Percentiles rank a stretch among this genome's conserved stretches.
These are phyloP conservation scores for Polydrusus pterygomalis DNA, from an alignment of 2,888 invertebrate genomes.

Conservation along the genomic window DNA sequence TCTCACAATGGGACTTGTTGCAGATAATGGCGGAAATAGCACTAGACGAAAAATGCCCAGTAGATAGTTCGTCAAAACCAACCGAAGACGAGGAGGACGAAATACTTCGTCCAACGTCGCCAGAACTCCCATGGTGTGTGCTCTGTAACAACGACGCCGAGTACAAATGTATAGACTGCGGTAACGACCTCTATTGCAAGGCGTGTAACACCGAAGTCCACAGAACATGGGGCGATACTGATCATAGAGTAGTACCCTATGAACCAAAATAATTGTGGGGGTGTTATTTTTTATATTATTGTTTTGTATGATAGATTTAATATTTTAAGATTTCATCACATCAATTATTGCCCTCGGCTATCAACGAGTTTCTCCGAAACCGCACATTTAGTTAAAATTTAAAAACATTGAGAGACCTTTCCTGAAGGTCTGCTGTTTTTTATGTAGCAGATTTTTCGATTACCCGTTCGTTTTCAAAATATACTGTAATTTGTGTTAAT, in stretches of 20 bases:
- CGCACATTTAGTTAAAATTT: too few relatives aligned
- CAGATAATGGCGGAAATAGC: slow-evolving; percentile 73
- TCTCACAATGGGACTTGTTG: slow-evolving; percentile 36
- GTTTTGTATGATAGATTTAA: too few relatives aligned
- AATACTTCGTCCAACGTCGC: slow-evolving; percentile 58
- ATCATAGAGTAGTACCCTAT: slow-evolving; percentile 67
- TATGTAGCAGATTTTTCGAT: too few relatives aligned
- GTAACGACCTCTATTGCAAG: slow-evolving; percentile 86
- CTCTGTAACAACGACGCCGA: slow-evolving; percentile 89
- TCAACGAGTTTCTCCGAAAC: too few relatives aligned
- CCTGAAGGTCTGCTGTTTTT: too few relatives aligned
- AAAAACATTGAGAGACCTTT: too few relatives aligned
- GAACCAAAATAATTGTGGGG: slow-evolving; percentile 50
- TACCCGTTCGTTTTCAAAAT: too few relatives aligned
- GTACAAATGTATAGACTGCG: slow-evolving; percentile 84
- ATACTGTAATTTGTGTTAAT: too few relatives aligned
- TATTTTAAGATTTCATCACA: too few relatives aligned
- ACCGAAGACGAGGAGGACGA: slow-evolving; percentile 54
- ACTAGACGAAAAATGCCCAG: slow-evolving; percentile 70
- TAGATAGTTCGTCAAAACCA: slow-evolving; percentile 53
- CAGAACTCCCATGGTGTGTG: slow-evolving; percentile 87
- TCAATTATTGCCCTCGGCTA: too few relatives aligned
- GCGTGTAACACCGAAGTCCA: slow-evolving; percentile 84
- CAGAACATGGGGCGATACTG: slow-evolving; percentile 69
- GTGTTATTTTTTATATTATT: too few relatives aligned